These are phyloP conservation scores for Tenthredo notha DNA, from an alignment of 2,888 invertebrate species.

Conservation along the genomic window DNA sequence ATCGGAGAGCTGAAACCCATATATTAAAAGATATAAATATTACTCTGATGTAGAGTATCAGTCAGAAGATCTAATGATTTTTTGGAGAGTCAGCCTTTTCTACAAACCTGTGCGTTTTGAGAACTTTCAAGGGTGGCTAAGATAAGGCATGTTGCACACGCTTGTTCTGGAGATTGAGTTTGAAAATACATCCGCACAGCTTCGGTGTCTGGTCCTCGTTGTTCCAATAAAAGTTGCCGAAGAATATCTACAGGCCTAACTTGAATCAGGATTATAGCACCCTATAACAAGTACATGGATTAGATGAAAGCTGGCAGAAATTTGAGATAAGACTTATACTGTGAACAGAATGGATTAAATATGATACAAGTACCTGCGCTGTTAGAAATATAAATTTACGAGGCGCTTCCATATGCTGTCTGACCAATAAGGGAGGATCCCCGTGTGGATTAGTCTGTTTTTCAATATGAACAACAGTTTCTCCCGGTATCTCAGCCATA, in stretches of 20 bases:
- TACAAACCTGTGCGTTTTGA: conserved; percentile 83
- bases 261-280: conserved; percentile 91
- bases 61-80: neutral
- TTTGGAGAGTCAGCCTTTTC: neutral
- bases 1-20: conserved; percentile 81
- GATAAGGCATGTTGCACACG: conserved; percentile 92
- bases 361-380: conserved; percentile 83
- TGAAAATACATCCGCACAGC: conserved; percentile 92
- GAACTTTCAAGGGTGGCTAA: conserved; percentile 88
- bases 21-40: neutral
- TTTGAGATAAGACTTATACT: neutral
- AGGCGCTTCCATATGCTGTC: conserved; percentile 87
- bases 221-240: conserved; percentile 88
- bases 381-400: conserved; percentile 92
- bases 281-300: conserved; percentile 75
- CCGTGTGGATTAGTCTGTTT: conserved; percentile 74
- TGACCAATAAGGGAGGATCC: conserved; percentile 85
- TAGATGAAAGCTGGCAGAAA: neutral
- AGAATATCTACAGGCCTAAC: conserved; percentile 94
- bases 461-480: conserved; percentile 74
- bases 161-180: conserved; percentile 91
- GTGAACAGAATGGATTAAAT: neutral
- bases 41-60: neutral
- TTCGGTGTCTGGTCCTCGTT: conserved; percentile 92
- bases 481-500: conserved; percentile 82